Evolutionary conservation across 2,797 vertebrate genomes (phyloP), one percentile per base, ranked within the genome.

Genomic region (Sebastes iracundus): DNA sequence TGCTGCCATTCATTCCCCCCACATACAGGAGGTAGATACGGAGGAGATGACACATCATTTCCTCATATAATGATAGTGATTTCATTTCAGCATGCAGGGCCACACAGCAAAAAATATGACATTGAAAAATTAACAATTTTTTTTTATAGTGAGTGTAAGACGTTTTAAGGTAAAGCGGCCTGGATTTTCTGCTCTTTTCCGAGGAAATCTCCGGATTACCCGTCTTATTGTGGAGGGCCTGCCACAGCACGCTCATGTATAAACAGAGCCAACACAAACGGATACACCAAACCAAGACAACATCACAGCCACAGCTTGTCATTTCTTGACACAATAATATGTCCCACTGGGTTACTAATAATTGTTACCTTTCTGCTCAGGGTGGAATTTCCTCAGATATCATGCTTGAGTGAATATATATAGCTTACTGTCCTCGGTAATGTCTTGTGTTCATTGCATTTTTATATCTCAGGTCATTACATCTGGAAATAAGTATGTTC

Each of bases 201-300:
- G 12, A 76, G 80, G 81, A 86, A 88, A 91, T 90, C 80, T 88
- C 25, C 46, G 84, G 88, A 87, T 91, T 90, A 88, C 82, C 79
- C 77, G 62, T 77, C 60, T 85, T 58, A 66, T 79, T 82, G 85
- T 77, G 32, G 46, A 61, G 53, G 66, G 65, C 88, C 60, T 83
- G 80, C 82, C 35, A 16, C 33, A 60, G 49, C 83, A 64, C 14
- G 87, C 72, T 79, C 76, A 60, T 79, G 62, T 33, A 72, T 65
- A 87, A 83, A 81, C 87, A 74, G 58, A 82, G 66, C 10, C 64
- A 78, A 64, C 55, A 72, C 49, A 65, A 87, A 62, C 23, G 1
- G 65, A 80, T 72, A 56, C 4, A 58, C 77, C 23, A 76, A 77
- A 85, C 63, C 52, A 56, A 73, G 71, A 81, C 67, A 75, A 49